Base-by-base conservation (phyloP, 64 coral and sea anemone genomes). In the Pocillopora damicornis region DNA sequence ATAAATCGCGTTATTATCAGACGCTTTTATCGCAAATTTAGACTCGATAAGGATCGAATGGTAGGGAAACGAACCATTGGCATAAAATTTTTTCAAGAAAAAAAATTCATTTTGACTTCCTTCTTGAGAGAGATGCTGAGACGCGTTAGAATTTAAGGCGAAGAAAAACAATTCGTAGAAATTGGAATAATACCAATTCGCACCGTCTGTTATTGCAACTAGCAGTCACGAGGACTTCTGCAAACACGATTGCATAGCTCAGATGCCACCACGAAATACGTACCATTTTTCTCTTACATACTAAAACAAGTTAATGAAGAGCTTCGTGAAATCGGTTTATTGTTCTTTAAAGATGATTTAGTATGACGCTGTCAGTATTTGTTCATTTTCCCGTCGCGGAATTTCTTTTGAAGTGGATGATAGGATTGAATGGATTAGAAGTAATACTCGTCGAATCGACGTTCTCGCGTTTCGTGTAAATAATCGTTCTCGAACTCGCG, bases 391-490 rank as follows among this genome's bases (percentile, higher is more conserved):
- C 67, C 25, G 4, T 23, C 4, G 35, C 34, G 74, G 74, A 42
- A 57, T 56, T 71, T 71, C 67, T 71, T 22, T 77, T 45, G 42
- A 18, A 77, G 75, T 16, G 9, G 75, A 77, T 77, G 42, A 77
- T 18, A 77, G 75, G 75, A 77, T 77, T 77, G 17, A 22, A 4
- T 11, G 75, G 18, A 77, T 77, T 45, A 77, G 38, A 77, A 42
- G 42, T 57, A 9, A 45, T 57, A 15, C 57, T 23, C 25, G 11
- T 23, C 10, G 20, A 71, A 71, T 71, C 0, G 11, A 25, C 22
- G 20, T 71, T 23, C 11, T 71, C 1, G 67, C n/a, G 67, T 71
- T 71, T 71, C 67, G 18, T 71, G 67, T 71, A 71, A 69, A n/a
- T 6, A 69, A 1, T 69, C 3, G 5, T 67, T 67, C 64, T 20